Conservation (phyloP, 2,113 vertebrate species). For the Zosterops borbonicus region DNA sequence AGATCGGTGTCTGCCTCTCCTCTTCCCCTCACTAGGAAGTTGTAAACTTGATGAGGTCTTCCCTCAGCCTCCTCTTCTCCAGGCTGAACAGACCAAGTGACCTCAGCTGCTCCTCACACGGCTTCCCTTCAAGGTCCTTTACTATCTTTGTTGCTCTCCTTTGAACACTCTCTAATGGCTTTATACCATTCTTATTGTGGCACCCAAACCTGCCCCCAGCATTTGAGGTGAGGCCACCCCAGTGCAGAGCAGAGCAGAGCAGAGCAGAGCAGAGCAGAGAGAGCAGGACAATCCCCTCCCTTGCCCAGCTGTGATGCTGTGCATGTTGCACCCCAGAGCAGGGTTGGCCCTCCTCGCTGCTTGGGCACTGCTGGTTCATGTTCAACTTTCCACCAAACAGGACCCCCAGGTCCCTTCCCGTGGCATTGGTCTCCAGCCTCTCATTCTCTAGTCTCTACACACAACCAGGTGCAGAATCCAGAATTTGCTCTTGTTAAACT, state of each 20-base stretch:
- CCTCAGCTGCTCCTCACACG: fast-evolving
- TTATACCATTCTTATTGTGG: background rate
- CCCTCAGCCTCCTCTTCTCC: background rate
- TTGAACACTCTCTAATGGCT: fast-evolving
- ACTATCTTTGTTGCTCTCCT: background rate
- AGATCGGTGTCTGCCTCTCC: background rate
- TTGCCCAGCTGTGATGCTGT: fast-evolving
- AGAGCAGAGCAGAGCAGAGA: background rate
- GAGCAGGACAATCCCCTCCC: background rate
- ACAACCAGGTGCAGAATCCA: background rate
- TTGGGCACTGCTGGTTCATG: background rate
- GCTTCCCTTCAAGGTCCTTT: background rate
- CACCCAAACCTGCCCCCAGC: background rate
- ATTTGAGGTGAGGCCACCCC: fast-evolving
- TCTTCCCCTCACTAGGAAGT: background rate
- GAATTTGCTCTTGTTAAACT: background rate
- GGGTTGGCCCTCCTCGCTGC: background rate
- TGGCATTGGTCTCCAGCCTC: background rate
- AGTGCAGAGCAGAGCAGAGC: background rate
- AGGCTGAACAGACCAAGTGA: background rate
- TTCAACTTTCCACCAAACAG: fast-evolving
- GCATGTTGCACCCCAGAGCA: background rate
- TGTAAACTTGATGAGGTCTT: background rate
- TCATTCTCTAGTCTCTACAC: background rate
- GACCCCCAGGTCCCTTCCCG: background rate